Conservation (phyloP, 1,140 invertebrate species). For the Magallana gigas region DNA sequence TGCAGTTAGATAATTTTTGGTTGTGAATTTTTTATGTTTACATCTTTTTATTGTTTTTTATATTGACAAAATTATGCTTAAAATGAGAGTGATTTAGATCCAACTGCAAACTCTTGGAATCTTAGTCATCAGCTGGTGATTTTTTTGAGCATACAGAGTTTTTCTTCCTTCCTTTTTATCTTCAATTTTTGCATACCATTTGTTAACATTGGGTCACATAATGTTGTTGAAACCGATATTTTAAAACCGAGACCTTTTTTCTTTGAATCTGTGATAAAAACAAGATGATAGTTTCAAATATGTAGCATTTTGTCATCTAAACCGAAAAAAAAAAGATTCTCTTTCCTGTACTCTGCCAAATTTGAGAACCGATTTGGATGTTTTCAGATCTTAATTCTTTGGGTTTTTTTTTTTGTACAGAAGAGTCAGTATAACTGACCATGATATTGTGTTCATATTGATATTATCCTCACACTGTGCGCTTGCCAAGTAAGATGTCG, state of each 20-base stretch:
- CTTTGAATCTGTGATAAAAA: neutral
- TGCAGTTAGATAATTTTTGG: too few relatives aligned
- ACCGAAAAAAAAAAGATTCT: too few relatives aligned
- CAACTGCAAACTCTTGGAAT: neutral
- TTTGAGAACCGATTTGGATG: too few relatives aligned
- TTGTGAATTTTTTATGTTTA: too few relatives aligned
- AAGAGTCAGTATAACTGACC: neutral
- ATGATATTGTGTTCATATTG: neutral
- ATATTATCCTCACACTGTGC: conserved; percentile 1
- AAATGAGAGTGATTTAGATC: neutral
- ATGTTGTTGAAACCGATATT: neutral
- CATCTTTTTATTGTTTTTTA: too few relatives aligned
- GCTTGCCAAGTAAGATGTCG: neutral
- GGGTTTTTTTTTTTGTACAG: neutral
- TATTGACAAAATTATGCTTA: too few relatives aligned
- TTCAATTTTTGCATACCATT: neutral
- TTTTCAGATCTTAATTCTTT: too few relatives aligned
- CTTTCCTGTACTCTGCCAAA: too few relatives aligned
- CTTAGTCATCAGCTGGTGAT: neutral
- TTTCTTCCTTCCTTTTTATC: neutral
- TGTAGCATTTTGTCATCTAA: neutral
- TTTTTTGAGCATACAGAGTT: neutral
- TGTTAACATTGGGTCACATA: neutral
- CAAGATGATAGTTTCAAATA: neutral
- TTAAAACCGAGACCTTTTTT: neutral